Base-by-base conservation (phyloP, 1,140 invertebrate species). In the Drosophila chauvacae region DNA sequence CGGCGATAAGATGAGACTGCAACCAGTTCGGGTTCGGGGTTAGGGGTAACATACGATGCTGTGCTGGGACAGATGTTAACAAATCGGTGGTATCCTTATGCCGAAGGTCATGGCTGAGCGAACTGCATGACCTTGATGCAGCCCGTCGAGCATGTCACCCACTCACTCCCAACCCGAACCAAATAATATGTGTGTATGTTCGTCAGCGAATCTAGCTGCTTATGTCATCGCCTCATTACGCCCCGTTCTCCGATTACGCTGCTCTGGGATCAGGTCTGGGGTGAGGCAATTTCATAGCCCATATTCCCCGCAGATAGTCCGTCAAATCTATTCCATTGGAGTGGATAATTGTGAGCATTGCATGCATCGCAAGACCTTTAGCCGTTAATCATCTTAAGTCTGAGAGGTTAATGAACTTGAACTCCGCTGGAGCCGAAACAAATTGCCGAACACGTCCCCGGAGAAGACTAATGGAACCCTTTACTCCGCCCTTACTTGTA, bases 211-310 rank as follows among this genome's bases (percentile, higher is more conserved):
- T 39, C 50, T 23, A 70, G 53, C 53, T 7, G 70, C 66, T 73
- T 73, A 73, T 73, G 70, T 73, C 70, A 73, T 73, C 70, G 70
- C 44, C 68, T 73, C 68, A 72, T 73, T 72, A 72, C 69, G 69
- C 44, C 33, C 35, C 53, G 18, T 28, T 50, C 28, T 62, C 20
- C 13, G 57, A 65, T 65, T 65, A 62, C 62, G 62, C 39, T 62
- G 39, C 58, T 37, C 18, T 51, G 70, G 53, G 66, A 44, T 71
- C 66, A 71, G 66, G 53, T 41, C 5, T 47, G 18, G 68, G 70
- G 45, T 72, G 66, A 39, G 69, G 53, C 68, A 44, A 70, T 70
- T 70, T 50, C n/a, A 48, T 57, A 71, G 63, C 6, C 26, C 44
- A 57, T 71, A 70, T 41, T 68, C 28, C 26, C n/a, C 28, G 35